Evolutionary conservation across 1,140 invertebrate species (phyloP).

Genomic region (Bombyx mori): DNA sequence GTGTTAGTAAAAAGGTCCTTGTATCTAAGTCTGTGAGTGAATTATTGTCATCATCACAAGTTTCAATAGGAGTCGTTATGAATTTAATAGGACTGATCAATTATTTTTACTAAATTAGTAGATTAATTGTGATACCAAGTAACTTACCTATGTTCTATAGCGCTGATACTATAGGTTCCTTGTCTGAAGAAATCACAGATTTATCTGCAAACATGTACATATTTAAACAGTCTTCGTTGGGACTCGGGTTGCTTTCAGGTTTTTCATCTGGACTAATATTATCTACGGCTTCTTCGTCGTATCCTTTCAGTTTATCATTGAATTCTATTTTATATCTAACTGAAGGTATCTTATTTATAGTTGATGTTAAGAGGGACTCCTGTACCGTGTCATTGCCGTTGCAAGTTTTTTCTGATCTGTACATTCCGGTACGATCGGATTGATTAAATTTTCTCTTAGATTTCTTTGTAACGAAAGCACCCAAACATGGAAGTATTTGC

Average conservation of each 20-base stretch:
- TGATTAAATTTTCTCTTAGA: constrained; percentile 51
- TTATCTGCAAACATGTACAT: constrained; percentile 67
- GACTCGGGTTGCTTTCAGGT: constrained; percentile 48
- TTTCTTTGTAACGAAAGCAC: constrained; percentile 55
- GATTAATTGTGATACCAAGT: too few species aligned
- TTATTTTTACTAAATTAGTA: too few species aligned
- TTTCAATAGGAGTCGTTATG: too few species aligned
- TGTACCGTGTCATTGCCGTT: constrained; percentile 83
- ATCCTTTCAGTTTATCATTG: constrained; percentile 47
- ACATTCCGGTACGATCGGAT: constrained; percentile 57
- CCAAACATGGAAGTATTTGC: constrained; percentile 80
- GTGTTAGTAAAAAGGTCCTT: too few species aligned
- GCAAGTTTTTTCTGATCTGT: constrained; percentile 75
- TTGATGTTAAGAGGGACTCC: constrained; percentile 75
- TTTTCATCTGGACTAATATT: constrained; percentile 62
- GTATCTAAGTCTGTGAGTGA: too few species aligned
- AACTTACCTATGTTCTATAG: constrained; percentile 22
- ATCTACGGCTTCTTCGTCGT: constrained; percentile 39
- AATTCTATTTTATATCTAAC: constrained; percentile 59
- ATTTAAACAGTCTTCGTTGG: constrained; percentile 58
- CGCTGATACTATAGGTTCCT: constrained; percentile 58
- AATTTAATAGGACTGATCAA: too few species aligned
- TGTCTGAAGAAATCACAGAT: constrained; percentile 47
- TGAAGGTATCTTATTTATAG: constrained; percentile 48
- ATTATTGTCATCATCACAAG: too few species aligned